Evolutionary conservation across 1,140 invertebrate species (phyloP).

Genomic region (Papilio dardanus): DNA sequence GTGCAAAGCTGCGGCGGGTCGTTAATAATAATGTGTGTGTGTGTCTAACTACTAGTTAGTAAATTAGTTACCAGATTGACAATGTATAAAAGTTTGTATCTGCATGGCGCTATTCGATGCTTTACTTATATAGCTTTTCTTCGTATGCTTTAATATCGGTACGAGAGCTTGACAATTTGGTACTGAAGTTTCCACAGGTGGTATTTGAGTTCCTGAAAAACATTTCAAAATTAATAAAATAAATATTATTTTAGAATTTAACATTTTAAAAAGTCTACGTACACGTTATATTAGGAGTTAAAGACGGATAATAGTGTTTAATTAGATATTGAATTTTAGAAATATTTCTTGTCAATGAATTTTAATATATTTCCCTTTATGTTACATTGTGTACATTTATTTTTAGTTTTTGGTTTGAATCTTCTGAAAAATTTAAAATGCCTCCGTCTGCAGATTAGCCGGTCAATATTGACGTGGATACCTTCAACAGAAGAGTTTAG

Average conservation of each 20-base stretch:
- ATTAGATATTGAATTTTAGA: too few species aligned
- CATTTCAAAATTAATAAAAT: background rate
- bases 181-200: background rate
- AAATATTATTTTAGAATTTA: too few species aligned
- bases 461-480: background rate
- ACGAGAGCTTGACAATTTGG: background rate
- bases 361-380: background rate
- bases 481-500: background rate
- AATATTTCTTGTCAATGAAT: too few species aligned
- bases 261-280: too few species aligned
- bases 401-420: background rate
- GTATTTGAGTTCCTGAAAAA: background rate
- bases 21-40: too few species aligned
- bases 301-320: too few species aligned
- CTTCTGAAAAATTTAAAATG: background rate
- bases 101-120: background rate
- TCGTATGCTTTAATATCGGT: background rate
- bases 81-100: conserved; percentile 8
- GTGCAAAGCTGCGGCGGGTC: too few species aligned
- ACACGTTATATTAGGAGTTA: too few species aligned
- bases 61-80: background rate
- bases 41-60: background rate
- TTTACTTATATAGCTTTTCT: background rate
- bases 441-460: background rate
- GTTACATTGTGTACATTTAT: background rate